phyloP scores from a whole-genome alignment of 2,888 invertebrate genomes.

The Epinotia bilunana region DNA sequence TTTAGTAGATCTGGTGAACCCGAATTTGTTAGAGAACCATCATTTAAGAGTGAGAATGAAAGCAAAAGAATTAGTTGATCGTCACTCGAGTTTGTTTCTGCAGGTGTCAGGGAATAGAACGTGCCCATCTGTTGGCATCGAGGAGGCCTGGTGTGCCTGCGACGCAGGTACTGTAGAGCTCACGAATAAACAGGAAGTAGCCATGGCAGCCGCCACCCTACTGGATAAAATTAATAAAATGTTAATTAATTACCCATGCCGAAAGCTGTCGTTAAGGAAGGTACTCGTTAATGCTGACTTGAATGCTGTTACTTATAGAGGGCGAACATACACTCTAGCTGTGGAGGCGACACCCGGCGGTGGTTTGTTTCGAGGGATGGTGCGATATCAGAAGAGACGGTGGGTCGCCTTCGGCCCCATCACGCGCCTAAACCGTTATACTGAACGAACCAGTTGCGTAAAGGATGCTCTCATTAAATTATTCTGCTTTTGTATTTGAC shows the following conservation, averaged over 20 bases:
- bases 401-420: slow-evolving; percentile 9
- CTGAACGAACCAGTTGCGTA: neutral
- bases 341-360: neutral
- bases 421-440: neutral
- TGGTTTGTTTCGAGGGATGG: neutral
- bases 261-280: neutral
- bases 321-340: neutral
- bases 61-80: neutral
- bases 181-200: neutral
- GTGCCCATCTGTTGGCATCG: neutral
- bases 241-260: neutral
- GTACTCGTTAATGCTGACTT: neutral
- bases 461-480: neutral
- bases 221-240: slow-evolving; percentile 2
- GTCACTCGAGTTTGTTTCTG: neutral
- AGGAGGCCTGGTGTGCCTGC: neutral
- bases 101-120: neutral
- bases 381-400: too few relatives aligned
- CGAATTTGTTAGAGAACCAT: neutral
- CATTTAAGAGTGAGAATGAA: neutral
- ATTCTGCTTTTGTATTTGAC: neutral
- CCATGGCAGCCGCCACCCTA: neutral
- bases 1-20: neutral
- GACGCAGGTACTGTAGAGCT: neutral
- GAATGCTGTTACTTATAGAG: neutral